Evolutionary conservation across 1,140 invertebrate species (phyloP).

Genomic region (Conus betulinus): DNA sequence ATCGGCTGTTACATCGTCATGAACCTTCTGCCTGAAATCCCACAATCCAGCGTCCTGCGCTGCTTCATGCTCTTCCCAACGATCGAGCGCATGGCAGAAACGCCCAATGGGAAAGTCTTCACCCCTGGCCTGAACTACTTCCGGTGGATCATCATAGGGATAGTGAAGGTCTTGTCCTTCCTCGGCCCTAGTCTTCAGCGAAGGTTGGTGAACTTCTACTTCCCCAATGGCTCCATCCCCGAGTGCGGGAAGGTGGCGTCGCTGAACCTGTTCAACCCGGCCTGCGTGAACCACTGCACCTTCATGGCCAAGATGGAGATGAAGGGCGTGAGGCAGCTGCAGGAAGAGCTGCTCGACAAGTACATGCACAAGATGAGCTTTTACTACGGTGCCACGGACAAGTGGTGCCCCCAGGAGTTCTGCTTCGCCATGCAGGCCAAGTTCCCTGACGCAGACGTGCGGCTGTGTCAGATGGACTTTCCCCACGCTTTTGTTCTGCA

Average conservation of each 20-base stretch:
- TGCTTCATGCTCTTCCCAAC: slow-evolving; percentile 87
- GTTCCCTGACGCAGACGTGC: slow-evolving; percentile 81
- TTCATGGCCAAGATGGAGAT: slow-evolving; percentile 76
- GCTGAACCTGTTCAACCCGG: slow-evolving; percentile 69
- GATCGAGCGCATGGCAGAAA: slow-evolving; percentile 85
- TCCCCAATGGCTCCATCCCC: slow-evolving; percentile 59
- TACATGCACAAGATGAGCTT: slow-evolving; percentile 80
- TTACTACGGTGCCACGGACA: slow-evolving; percentile 86
- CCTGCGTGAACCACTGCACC: slow-evolving; percentile 75
- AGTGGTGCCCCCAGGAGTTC: slow-evolving; percentile 85
- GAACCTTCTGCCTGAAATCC: slow-evolving; percentile 81
- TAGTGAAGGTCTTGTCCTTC: slow-evolving; percentile 80
- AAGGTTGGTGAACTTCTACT: slow-evolving; percentile 67
- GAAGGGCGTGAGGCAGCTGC: slow-evolving; percentile 71
- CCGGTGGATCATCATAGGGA: slow-evolving; percentile 78
- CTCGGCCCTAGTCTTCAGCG: slow-evolving; percentile 77
- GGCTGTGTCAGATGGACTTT: slow-evolving; percentile 81
- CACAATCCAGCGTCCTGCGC: slow-evolving; percentile 56
- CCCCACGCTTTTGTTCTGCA: slow-evolving; percentile 87
- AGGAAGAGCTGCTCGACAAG: slow-evolving; percentile 69
- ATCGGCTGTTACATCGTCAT: slow-evolving; percentile 88
- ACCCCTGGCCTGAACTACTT: slow-evolving; percentile 78
- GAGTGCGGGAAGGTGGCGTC: slow-evolving; percentile 69
- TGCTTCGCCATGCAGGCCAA: slow-evolving; percentile 80
- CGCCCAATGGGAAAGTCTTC: slow-evolving; percentile 81